Evolutionary conservation across 2,888 invertebrate species (phyloP).

Genomic region (Leucophenga maculata): DNA sequence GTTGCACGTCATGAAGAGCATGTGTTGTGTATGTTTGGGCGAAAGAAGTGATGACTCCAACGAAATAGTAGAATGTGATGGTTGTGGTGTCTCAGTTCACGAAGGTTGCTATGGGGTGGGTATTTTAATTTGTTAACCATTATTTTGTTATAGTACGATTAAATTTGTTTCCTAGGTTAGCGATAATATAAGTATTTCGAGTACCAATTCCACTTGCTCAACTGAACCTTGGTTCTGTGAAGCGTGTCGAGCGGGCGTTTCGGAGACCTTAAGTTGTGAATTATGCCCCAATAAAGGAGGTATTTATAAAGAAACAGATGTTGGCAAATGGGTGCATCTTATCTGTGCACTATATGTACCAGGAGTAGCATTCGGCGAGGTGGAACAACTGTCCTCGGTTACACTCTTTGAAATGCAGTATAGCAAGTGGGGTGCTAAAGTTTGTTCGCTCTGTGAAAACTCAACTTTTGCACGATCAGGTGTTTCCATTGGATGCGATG

Average conservation of each 20-base stretch:
- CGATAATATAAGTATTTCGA: conserved; percentile 91
- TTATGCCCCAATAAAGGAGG: conserved; percentile 94
- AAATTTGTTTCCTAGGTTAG: conserved; percentile 70
- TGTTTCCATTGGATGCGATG: conserved; percentile 97
- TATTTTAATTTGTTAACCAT: background rate
- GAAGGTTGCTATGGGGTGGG: conserved; percentile 95
- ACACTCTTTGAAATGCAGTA: conserved; percentile 98
- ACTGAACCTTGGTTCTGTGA: conserved; percentile 99
- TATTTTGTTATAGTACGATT: background rate
- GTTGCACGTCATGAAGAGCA: conserved; percentile 77
- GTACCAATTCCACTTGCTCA: conserved; percentile 93
- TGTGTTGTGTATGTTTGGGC: conserved; percentile 94
- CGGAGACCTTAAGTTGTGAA: conserved; percentile 83
- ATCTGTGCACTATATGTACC: conserved; percentile 98
- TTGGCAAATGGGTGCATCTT: conserved; percentile 98
- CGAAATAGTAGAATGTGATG: conserved; percentile 97
- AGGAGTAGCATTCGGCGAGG: conserved; percentile 97
- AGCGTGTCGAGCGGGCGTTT: conserved; percentile 93
- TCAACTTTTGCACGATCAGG: conserved; percentile 90
- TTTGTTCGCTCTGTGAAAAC: conserved; percentile 92
- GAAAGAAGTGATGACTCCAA: conserved; percentile 94
- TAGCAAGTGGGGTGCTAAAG: conserved; percentile 94
- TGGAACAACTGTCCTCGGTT: conserved; percentile 90
- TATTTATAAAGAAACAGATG: conserved; percentile 96
- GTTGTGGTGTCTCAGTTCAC: conserved; percentile 96